Base-by-base conservation (phyloP, 2,888 invertebrate genomes). In the Ornithoptera priamus region DNA sequence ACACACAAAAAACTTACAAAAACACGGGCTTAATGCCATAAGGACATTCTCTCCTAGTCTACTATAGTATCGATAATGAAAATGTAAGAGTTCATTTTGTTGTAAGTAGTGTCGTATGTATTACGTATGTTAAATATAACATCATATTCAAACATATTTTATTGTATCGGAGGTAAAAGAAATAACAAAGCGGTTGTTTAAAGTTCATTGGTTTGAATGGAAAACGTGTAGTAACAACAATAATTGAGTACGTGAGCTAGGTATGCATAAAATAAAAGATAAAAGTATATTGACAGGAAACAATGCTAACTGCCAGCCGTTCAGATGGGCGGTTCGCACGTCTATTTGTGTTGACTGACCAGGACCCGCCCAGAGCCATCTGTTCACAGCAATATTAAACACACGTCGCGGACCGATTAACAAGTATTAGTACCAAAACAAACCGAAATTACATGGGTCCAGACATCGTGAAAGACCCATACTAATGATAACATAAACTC, bases 321-420 rank as follows among this genome's bases (percentile, higher is more conserved):
- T 66, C 69, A 66, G 66, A 66, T 66, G 69, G 62, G 62, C 66
- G 69, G 76, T 83, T 86, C 85, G 80, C 87, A 87, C 84, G 86
- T 82, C 75, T 87, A 84, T 88, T 87, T 79, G 77, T 88, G 86
- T 88, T 88, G 88, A 88, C 87, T 78, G 80, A 82, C 76, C 80
- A 78, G 81, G 76, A 58, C 76, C 78, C 85, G 78, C 80, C 81
- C 81, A 78, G 71, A 79, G 75, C 81, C 86, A 84, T 83, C 82
- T 85, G 85, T 77, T 80, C 81, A 76, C 75, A 81, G 82, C 81
- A 81, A 85, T 83, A 85, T 85, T 84, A 84, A 84, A 81, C 86
- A 87, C 84, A 86, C 84, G 84, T 79, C 81, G 75, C 78, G 77
- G 77, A 80, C 81, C 80, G 80, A 81, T 83, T 84, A 80, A 81